Conservation (phyloP, 2,797 vertebrate species). For the Taenioides sp. region DNA sequence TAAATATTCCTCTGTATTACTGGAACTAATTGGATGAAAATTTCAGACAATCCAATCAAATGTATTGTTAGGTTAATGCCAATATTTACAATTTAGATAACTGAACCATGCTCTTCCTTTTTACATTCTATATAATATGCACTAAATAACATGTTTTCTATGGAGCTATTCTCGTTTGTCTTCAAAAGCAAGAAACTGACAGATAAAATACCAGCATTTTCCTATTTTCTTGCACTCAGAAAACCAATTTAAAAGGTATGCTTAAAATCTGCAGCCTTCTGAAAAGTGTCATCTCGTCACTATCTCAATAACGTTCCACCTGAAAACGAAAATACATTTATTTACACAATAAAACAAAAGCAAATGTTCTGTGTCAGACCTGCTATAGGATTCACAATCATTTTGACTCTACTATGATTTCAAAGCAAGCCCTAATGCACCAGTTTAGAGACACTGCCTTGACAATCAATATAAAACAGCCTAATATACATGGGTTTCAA, state of each 20-base stretch:
- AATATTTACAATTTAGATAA: no score
- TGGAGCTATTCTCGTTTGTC: background rate
- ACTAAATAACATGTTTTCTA: slow-evolving; percentile 24
- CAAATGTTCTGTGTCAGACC: background rate
- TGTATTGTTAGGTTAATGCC: no score
- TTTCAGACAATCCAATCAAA: no score
- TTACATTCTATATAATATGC: slow-evolving; percentile 25
- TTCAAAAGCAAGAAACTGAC: slow-evolving; percentile 9
- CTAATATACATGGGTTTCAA: slow-evolving; percentile 9
- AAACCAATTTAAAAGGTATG: slow-evolving; percentile 20
- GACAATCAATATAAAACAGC: slow-evolving; percentile 12
- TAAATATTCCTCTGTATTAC: no score
- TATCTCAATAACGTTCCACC: no score
- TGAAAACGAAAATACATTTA: background rate
- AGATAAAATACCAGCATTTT: slow-evolving; percentile 12
- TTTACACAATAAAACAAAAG: slow-evolving; percentile 1
- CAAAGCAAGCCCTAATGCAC: slow-evolving; percentile 21
- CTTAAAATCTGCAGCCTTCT: slow-evolving; percentile 16
- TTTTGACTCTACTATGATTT: background rate
- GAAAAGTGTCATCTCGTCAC: background rate
- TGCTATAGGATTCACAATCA: background rate
- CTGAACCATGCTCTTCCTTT: slow-evolving; percentile 18
- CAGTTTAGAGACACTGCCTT: slow-evolving; percentile 23
- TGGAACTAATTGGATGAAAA: no score
- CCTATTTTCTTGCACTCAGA: background rate